A percentile compares a stretch with the other conserved stretches of the same genome.
Conservation (phyloP, 1,140 invertebrate species). For the Ruditapes philippinarum region DNA sequence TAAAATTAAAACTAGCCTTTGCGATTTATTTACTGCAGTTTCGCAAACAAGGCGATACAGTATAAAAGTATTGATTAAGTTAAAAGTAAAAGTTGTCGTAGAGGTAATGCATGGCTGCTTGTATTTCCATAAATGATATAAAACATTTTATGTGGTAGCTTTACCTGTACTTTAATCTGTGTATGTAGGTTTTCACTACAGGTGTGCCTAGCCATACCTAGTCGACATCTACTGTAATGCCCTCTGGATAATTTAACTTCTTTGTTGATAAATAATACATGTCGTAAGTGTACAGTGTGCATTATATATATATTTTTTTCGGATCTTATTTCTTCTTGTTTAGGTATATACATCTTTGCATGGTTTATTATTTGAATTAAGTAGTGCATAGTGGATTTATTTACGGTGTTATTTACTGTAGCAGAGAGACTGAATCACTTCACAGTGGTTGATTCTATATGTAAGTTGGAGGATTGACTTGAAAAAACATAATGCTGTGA, state of each 20-base stretch:
- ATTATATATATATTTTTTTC: neutral
- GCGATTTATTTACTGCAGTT: neutral
- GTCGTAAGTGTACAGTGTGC: neutral
- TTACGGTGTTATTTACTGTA: neutral
- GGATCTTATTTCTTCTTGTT: neutral
- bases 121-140: slow-evolving; percentile 32
- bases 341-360: too few species aligned
- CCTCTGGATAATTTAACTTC: neutral
- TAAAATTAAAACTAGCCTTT: neutral
- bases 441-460: neutral
- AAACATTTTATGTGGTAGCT: neutral
- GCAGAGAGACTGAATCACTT: neutral
- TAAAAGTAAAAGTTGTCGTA: neutral
- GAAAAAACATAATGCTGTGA: neutral
- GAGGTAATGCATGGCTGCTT: slow-evolving; percentile 25
- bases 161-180: slow-evolving; percentile 7
- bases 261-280: neutral
- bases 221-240: neutral
- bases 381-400: neutral
- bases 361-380: neutral
- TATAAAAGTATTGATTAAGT: neutral
- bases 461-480: neutral
- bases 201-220: slow-evolving; percentile 3
- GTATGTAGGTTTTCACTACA: slow-evolving; percentile 12
- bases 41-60: neutral